A percentile compares a stretch with the other conserved stretches of the same genome.
Evolutionary conservation across 2,888 invertebrate genomes (phyloP).

Genomic region (Phragmatobia fuliginosa): DNA sequence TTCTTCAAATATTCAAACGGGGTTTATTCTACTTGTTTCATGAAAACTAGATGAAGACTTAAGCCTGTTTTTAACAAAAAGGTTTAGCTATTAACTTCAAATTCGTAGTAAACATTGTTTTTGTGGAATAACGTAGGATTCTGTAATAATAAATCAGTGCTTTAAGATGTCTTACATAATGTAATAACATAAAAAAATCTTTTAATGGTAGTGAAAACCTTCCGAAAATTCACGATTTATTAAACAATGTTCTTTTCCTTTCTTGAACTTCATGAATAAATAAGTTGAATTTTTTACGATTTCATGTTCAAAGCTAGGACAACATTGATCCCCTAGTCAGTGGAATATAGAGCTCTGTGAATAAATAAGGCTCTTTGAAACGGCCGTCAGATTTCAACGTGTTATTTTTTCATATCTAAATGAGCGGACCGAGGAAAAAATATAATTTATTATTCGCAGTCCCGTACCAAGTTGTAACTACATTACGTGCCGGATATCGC

Average conservation of each 20-base stretch:
- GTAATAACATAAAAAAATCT: constrained; percentile 17
- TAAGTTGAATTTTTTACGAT: constrained; percentile 21
- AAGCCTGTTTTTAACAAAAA: neutral
- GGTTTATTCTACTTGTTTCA: neutral
- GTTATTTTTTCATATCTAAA: constrained; percentile 67
- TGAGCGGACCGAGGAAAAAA: constrained; percentile 58
- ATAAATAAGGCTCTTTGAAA: constrained; percentile 37
- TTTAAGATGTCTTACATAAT: constrained; percentile 9
- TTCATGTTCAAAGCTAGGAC: constrained; percentile 19
- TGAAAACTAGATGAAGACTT: neutral
- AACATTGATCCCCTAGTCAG: constrained; percentile 27
- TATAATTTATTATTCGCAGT: constrained; percentile 64
- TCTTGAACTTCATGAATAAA: constrained; percentile 20
- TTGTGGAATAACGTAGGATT: neutral
- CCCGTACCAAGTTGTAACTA: constrained; percentile 54
- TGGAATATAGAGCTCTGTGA: constrained; percentile 19
- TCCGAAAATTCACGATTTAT: constrained; percentile 25
- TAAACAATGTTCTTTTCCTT: constrained; percentile 24
- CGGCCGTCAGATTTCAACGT: constrained; percentile 38
- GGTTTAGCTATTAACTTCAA: neutral
- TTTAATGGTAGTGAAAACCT: constrained; percentile 12
- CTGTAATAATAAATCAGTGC: neutral
- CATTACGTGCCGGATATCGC: constrained; percentile 47
- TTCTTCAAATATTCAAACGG: neutral
- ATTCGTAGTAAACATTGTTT: neutral